phyloP scores from a whole-genome alignment of 2,113 vertebrate species.

The Tenrec ecaudatus region DNA sequence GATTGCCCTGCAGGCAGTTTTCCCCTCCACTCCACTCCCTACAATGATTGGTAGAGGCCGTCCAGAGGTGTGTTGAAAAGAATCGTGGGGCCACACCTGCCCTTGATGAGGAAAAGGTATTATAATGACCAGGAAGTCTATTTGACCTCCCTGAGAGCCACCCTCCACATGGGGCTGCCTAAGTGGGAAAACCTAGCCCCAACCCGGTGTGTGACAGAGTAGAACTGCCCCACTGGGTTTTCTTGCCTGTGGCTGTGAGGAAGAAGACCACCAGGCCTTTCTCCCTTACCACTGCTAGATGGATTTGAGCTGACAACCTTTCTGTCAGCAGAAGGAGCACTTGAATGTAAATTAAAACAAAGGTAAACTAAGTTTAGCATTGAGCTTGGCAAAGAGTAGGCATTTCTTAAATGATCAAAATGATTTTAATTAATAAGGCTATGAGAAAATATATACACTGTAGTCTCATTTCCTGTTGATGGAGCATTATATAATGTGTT shows the following conservation, averaged over 20 bases:
- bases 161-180: neutral
- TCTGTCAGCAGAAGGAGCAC: neutral
- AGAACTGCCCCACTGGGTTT: neutral
- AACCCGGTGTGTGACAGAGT: neutral
- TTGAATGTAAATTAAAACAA: neutral
- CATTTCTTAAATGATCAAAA: neutral
- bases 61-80: neutral
- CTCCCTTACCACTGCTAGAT: neutral
- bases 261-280: neutral
- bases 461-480: slow-evolving; percentile 1
- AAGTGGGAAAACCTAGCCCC: neutral
- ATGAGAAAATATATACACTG: neutral
- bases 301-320: neutral
- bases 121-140: neutral
- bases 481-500: neutral
- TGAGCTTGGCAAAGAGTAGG: neutral
- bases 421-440: neutral
- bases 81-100: too few species aligned
- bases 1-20: neutral
- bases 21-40: neutral
- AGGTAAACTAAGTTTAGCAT: slow-evolving; percentile 14
- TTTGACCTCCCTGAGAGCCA: neutral
- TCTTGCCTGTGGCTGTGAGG: neutral
- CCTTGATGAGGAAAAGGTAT: neutral
- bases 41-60: neutral